Conservation (phyloP, 2,113 vertebrate genomes). For the Microcebus ravelobensis region DNA sequence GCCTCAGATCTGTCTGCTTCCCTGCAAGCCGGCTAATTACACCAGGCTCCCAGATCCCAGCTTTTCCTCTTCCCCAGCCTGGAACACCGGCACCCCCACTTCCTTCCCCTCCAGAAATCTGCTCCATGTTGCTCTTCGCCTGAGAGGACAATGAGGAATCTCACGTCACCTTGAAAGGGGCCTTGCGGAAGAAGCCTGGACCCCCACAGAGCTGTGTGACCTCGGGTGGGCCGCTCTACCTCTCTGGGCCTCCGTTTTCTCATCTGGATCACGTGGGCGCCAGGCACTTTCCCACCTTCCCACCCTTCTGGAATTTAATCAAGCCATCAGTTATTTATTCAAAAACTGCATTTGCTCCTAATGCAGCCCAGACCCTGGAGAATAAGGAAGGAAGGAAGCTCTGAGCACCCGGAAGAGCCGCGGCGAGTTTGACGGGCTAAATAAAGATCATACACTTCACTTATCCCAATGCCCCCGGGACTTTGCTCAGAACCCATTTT, state of each 20-base stretch:
- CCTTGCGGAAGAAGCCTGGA: neutral
- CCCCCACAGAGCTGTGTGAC: neutral
- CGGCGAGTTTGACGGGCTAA: neutral
- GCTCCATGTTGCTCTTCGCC: neutral
- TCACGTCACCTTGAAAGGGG: neutral
- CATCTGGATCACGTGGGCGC: neutral
- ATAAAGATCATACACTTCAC: neutral
- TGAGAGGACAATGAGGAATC: neutral
- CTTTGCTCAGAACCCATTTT: neutral
- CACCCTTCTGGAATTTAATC: neutral
- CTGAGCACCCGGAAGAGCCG: neutral
- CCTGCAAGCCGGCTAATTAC: neutral
- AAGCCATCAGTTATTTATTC: neutral
- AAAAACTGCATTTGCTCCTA: neutral
- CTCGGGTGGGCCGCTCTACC: rapidly evolving
- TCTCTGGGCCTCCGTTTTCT: neutral
- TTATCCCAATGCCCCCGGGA: neutral
- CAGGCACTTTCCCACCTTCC: neutral
- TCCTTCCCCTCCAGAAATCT: neutral
- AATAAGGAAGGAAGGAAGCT: neutral
- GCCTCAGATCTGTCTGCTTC: rapidly evolving
- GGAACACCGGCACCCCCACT: rapidly evolving
- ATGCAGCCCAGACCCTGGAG: neutral
- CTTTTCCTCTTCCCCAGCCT: neutral
- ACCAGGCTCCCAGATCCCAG: too few relatives aligned